Evolutionary conservation across 2,888 invertebrate species (phyloP).

Genomic region (Petrolisthes manimaculis): DNA sequence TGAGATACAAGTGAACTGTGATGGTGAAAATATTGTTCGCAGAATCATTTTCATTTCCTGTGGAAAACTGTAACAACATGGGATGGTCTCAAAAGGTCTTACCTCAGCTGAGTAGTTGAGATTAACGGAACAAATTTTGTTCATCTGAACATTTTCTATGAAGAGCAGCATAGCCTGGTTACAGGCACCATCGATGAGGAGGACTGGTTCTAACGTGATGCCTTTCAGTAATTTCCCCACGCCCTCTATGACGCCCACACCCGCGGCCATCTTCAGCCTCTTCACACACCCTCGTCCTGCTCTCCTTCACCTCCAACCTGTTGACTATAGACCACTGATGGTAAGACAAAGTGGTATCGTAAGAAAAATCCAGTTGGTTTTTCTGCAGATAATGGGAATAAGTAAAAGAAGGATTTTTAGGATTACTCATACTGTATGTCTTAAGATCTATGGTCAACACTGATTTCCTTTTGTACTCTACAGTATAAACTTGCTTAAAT

Average conservation of each 20-base stretch:
- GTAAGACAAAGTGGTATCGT: not conserved
- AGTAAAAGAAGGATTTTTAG: too few relatives aligned
- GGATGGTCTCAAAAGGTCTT: not conserved
- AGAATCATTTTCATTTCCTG: not conserved
- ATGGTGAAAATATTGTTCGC: not conserved
- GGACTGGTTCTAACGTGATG: conserved; percentile 43
- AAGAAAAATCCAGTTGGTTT: not conserved
- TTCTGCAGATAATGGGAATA: too few relatives aligned
- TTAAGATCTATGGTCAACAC: too few relatives aligned
- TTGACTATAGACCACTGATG: not conserved
- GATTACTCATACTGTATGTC: too few relatives aligned
- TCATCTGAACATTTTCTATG: conserved; percentile 57
- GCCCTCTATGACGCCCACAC: not conserved
- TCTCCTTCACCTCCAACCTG: not conserved
- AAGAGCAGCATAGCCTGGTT: conserved; percentile 54
- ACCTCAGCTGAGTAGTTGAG: conserved; percentile 49
- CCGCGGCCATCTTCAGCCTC: not conserved
- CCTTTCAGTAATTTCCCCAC: not conserved
- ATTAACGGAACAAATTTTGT: conserved; percentile 49
- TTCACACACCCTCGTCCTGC: not conserved
- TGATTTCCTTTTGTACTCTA: too few relatives aligned
- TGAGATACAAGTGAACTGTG: not conserved
- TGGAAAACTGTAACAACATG: not conserved
- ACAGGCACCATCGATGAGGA: conserved; percentile 49
- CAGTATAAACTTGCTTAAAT: too few relatives aligned